Evolutionary conservation across 2,888 invertebrate genomes (phyloP).

Genomic region (Chaitophorus viminalis): DNA sequence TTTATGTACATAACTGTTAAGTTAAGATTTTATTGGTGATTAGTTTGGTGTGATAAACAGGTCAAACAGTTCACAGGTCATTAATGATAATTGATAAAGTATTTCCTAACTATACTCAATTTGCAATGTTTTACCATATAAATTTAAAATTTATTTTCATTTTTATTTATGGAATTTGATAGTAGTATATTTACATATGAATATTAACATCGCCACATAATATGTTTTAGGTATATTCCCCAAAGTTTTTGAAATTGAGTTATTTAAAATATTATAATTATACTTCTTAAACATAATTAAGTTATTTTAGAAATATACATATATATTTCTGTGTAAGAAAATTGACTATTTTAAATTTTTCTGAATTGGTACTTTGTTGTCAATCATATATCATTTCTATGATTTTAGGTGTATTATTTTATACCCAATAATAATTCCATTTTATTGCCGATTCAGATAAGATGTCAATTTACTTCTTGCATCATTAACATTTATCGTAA

Average conservation of each 20-base stretch:
- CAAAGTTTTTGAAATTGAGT: no score
- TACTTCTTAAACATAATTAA: no score
- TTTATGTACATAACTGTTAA: conserved; percentile 1
- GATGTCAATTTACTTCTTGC: neutral
- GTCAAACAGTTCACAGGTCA: conserved; percentile 44
- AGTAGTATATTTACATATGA: neutral
- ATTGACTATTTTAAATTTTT: neutral
- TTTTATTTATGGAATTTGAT: neutral
- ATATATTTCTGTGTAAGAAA: no score
- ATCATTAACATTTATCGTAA: conserved; percentile 12
- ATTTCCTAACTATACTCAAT: conserved; percentile 15
- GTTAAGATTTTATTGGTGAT: conserved; percentile 30
- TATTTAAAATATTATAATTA: no score
- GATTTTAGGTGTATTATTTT: neutral
- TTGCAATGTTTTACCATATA: neutral
- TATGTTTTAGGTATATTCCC: no score
- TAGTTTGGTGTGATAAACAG: conserved; percentile 30
- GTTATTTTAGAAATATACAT: no score
- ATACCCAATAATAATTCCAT: neutral
- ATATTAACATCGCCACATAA: no score
- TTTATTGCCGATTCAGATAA: conserved; percentile 23
- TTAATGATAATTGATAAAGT: conserved; percentile 39
- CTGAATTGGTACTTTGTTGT: neutral
- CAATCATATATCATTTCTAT: neutral
- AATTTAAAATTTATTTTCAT: neutral